Evolutionary conservation across 2,888 invertebrate species (phyloP), one percentile per base, ranked within the genome.

Genomic region (Drosophila kanekoi): DNA sequence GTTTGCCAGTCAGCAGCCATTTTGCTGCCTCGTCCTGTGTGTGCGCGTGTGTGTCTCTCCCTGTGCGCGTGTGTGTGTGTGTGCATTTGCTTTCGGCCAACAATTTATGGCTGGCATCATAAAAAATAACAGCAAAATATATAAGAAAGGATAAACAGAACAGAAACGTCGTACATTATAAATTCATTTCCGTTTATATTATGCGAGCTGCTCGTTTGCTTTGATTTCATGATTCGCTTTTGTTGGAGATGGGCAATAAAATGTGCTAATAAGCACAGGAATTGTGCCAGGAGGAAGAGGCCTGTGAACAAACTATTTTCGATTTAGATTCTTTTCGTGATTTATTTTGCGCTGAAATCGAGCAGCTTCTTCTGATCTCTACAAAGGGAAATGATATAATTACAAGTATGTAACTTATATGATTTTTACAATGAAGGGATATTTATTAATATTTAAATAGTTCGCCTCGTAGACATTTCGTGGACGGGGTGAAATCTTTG

Each of bases 191-290:
- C 87, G 75, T 83, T 81, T 71, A 65, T 53, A 71, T 70, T 77
- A 57, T 76, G 70, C 67, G 62, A 67, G 64, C 59, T 52, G 54
- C 62, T 62, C 67, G 71, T 63, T 64, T 44, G 51, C 47, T 70
- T 75, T 70, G 63, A 72, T 63, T 74, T 49, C 73, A 54, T 59
- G 53, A 73, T 66, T 35, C 48, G 20, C 70, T 16, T 63, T 69
- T 69, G 75, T 73, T 59, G 38, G 9, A 18, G 45, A 47, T 14
- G n/a, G 47, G 73, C 77, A 69, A 82, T 82, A 80, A 82, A 82
- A 88, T 82, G 86, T 82, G 82, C 87, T 88, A 82, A 82, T 82
- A 87, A 83, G 80, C 71, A 45, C 20, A 57, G 63, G 80, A 87
- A 85, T 73, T 87, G 83, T 77, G 86, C 51, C 80, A 59, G 18